phyloP scores from a whole-genome alignment of 2,797 vertebrate species.

The Sus cebifrons region DNA sequence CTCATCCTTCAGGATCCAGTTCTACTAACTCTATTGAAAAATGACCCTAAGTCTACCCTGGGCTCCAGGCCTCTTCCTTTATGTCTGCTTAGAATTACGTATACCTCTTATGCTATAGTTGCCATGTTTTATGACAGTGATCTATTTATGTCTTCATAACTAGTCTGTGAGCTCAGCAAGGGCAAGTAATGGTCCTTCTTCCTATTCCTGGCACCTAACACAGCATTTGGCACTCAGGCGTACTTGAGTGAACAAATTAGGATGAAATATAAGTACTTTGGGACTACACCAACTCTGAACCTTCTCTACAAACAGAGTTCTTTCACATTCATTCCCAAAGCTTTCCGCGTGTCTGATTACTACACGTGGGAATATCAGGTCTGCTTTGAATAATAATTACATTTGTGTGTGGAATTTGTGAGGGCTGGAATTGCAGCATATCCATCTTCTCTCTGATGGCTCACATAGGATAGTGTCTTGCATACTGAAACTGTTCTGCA shows the following conservation, averaged over 20 bases:
- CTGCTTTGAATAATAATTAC: conserved; percentile 51
- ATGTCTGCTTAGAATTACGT: background rate
- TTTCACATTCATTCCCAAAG: background rate
- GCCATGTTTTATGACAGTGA: background rate
- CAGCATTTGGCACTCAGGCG: background rate
- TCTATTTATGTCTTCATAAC: conserved; percentile 42
- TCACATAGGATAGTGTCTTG: background rate
- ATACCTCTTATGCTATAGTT: background rate
- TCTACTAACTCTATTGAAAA: background rate
- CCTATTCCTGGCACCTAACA: background rate
- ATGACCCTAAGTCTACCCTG: background rate
- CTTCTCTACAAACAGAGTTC: background rate
- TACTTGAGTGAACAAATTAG: background rate
- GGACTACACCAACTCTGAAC: background rate
- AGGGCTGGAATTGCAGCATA: background rate
- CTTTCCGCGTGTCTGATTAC: background rate
- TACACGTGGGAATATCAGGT: conserved; percentile 17
- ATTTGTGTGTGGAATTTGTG: conserved; percentile 12
- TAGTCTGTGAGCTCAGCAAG: background rate
- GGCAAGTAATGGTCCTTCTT: background rate
- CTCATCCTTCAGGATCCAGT: background rate
- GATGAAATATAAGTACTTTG: background rate
- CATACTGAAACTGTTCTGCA: background rate
- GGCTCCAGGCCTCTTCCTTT: background rate
- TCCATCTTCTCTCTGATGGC: background rate